Evolutionary conservation across 2,113 vertebrate species (phyloP).

Genomic region (Glaucomys volans): DNA sequence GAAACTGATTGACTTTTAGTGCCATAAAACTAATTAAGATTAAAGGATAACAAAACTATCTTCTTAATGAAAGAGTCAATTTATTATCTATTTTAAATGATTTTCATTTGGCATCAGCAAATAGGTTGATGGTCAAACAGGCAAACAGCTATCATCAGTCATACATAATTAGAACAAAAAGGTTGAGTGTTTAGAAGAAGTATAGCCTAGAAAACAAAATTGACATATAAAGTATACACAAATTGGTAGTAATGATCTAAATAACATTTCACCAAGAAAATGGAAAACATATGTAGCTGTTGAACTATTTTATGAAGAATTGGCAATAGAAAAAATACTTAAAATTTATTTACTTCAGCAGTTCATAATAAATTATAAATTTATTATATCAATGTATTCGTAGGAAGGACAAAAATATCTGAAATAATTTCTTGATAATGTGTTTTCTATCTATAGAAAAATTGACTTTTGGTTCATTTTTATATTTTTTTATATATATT

Average conservation of each 20-base stretch:
- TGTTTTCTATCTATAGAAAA: neutral
- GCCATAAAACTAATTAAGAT: constrained; percentile 48
- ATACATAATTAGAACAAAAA: constrained; percentile 82
- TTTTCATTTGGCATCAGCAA: constrained; percentile 76
- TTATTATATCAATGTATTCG: neutral
- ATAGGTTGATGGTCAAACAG: constrained; percentile 79
- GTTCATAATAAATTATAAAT: constrained; percentile 9
- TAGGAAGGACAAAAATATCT: neutral
- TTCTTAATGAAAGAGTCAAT: constrained; percentile 45
- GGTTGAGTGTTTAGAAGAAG: constrained; percentile 67
- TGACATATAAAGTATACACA: constrained; percentile 43
- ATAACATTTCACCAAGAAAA: neutral
- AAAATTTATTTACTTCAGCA: neutral
- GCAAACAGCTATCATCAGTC: constrained; percentile 77
- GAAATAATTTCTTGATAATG: neutral
- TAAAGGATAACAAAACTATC: neutral
- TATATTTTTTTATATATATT: neutral
- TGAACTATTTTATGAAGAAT: neutral
- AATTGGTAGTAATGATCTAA: neutral
- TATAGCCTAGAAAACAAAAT: constrained; percentile 59
- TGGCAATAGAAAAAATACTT: neutral
- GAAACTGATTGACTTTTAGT: neutral
- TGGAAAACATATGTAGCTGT: neutral
- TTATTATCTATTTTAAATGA: constrained; percentile 70
- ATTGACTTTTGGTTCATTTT: neutral